Conservation (phyloP, 2,888 invertebrate genomes). For the Hedya salicella region DNA sequence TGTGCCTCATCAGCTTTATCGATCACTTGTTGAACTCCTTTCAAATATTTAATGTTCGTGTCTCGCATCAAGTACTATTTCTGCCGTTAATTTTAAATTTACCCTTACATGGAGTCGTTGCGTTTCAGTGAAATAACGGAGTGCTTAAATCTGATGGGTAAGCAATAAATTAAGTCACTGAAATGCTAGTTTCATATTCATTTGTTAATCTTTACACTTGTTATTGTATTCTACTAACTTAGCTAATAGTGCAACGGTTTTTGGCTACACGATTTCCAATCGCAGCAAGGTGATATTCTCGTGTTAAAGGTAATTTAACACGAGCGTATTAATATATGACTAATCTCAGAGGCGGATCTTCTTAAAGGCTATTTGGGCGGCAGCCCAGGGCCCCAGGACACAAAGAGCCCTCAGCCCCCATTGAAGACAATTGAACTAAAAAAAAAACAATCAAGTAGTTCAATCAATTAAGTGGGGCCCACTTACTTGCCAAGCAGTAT, state of each 20-base stretch:
- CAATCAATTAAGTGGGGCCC: too few species aligned
- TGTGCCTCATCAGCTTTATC: conserved; percentile 19
- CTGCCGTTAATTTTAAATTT: conserved; percentile 27
- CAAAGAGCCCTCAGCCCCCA: too few species aligned
- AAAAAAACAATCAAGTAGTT: too few species aligned
- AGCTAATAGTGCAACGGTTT: conserved; percentile 43
- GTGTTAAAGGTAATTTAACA: too few species aligned
- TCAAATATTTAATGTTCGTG: conserved; percentile 48
- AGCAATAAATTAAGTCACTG: conserved; percentile 12
- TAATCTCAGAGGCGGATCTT: too few species aligned
- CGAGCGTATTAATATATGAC: too few species aligned
- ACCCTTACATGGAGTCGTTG: conserved; percentile 4
- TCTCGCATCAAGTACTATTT: conserved; percentile 30
- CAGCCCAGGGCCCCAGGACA: too few species aligned
- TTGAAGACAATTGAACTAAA: too few species aligned
- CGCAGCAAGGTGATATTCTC: too few species aligned
- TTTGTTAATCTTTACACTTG: conserved; percentile 54
- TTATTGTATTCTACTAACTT: conserved; percentile 44
- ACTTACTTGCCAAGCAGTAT: too few species aligned
- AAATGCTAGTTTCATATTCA: conserved; percentile 31
- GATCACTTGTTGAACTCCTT: conserved; percentile 49
- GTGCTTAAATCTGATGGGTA: neutral
- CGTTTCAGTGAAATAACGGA: conserved; percentile 4
- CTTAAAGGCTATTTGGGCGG: too few species aligned
- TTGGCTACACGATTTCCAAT: neutral